Percentiles rank a stretch among this genome's conserved stretches.
Evolutionary conservation across 2,113 vertebrate genomes (phyloP).

Genomic region (Salvator merianae): DNA sequence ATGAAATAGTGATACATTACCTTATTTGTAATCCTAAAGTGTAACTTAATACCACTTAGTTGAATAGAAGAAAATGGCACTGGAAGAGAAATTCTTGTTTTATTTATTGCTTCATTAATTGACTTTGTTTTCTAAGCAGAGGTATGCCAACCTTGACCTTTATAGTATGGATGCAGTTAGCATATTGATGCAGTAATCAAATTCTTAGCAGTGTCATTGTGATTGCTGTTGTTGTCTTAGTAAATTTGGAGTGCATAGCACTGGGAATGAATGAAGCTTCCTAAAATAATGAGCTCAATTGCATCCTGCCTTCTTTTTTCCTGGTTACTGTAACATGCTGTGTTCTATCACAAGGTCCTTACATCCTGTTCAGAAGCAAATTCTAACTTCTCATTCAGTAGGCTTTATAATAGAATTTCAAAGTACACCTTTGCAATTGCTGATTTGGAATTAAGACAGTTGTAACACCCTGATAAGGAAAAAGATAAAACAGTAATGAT

Average conservation of each 20-base stretch:
- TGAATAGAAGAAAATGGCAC: background rate
- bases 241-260: background rate
- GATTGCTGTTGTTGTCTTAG: background rate
- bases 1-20: background rate
- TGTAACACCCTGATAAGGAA: no score
- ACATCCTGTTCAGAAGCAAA: background rate
- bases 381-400: background rate
- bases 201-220: background rate
- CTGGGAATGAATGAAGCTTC: background rate
- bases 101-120: constrained; percentile 9
- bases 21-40: background rate
- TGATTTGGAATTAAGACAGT: background rate
- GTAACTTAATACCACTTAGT: background rate
- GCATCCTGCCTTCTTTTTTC: no score
- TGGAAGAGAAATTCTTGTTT: background rate
- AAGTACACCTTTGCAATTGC: background rate
- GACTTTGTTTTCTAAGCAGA: background rate
- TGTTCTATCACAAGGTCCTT: background rate
- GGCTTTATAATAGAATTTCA: background rate
- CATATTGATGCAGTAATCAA: background rate
- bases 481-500: no score
- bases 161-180: background rate
- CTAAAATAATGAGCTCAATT: background rate
- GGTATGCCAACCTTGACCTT: background rate
- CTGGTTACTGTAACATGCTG: background rate